These are phyloP conservation scores for Nomada hirtipes DNA, from an alignment of 2,888 invertebrate genomes.

Conservation along the genomic window DNA sequence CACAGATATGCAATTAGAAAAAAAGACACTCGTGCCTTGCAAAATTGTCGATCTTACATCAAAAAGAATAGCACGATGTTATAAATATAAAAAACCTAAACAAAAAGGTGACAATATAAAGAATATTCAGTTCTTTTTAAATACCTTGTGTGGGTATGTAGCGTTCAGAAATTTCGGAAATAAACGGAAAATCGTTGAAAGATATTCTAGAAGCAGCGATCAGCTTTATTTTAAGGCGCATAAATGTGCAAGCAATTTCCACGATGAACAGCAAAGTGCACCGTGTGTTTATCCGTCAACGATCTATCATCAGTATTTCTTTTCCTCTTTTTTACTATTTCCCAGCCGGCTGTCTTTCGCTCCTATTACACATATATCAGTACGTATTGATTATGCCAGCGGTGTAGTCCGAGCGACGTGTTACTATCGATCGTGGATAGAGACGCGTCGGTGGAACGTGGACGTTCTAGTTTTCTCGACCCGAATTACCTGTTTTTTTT, in stretches of 20 bases:
- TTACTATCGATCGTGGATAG: constrained; percentile 73
- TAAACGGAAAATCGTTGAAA: neutral
- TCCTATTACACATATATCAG: constrained; percentile 69
- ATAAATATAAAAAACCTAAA: too few species aligned
- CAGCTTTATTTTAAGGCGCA: neutral
- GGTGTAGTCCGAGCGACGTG: constrained; percentile 66
- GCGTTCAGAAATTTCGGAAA: too few species aligned
- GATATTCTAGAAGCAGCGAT: constrained; percentile 4
- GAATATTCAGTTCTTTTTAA: too few species aligned
- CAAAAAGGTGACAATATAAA: too few species aligned
- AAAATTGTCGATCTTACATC: too few species aligned
- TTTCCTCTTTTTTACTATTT: constrained; percentile 24
- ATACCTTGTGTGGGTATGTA: too few species aligned
- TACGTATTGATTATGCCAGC: constrained; percentile 69
- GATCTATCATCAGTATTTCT: constrained; percentile 57
- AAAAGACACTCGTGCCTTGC: too few species aligned
- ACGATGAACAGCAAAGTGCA: constrained; percentile 3
- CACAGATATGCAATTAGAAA: too few species aligned
- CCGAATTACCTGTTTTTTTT: constrained; percentile 51
- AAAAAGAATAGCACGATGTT: too few species aligned
- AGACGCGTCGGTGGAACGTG: constrained; percentile 70
- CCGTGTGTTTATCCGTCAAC: constrained; percentile 38
- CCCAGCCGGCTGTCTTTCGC: constrained; percentile 51
- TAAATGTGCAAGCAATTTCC: constrained; percentile 10
- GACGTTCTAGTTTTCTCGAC: constrained; percentile 70